Evolutionary conservation across 1,140 invertebrate species (phyloP), one percentile per base, ranked within the genome.

Genomic region (Hypothenemus hampei): DNA sequence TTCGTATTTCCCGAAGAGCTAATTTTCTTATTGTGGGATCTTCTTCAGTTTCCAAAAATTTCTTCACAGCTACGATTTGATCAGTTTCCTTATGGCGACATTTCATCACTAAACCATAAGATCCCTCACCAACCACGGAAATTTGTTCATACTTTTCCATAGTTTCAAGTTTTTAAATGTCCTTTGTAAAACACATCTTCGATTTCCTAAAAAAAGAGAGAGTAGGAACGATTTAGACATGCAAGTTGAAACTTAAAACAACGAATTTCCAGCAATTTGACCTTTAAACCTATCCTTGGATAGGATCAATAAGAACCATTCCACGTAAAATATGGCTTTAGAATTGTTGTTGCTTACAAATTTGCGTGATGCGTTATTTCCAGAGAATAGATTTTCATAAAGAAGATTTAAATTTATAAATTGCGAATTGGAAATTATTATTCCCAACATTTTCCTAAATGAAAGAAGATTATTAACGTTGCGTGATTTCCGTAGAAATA

Each of bases 21-120:
- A 93, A 88, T 72, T 90, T 91, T 58, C 86, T 79, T 19, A 92
- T 85, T 58, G 83, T 82, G 8, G 82, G 78, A 67, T 93, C 90
- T 52, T 91, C 89, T 67, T 92, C 89, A 5, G 85, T 89, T 68
- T 92, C 89, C 19, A 92, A 74, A 68, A 93, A 92, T 72, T 92
- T 92, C 71, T 94, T 93, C 58, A 93, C 87, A 26, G 90, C 91
- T 0, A 93, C 90, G 7, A 89, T 72, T 66, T 89, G 84, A 3
- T 88, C 86, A 0, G 81, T 86, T 62, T 89, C 87, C 51, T 83
- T 82, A 64, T 91, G 87, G 22, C 78, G 75, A 71, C 89, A 92
- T 68, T 91, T 91, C 70, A 91, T 81, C 18, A 93, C 90, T 57
- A 91, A 77, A 8, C 91, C 89, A 72, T 92, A 92, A 60, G 87